These are phyloP conservation scores for Lochmaea capreae DNA, from an alignment of 2,888 invertebrate genomes.

Conservation along the genomic window DNA sequence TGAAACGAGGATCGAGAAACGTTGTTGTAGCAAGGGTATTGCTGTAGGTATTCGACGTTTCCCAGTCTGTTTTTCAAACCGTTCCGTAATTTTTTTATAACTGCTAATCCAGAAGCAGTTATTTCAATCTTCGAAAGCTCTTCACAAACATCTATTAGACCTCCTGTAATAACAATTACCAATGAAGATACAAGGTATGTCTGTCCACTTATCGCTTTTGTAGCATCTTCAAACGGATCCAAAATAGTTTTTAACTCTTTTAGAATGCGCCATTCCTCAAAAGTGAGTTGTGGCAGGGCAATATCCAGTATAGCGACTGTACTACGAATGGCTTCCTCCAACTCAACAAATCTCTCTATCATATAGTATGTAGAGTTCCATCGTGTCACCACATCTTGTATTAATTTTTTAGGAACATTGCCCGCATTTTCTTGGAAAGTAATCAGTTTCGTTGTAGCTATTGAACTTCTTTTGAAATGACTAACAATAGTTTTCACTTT, in stretches of 20 bases:
- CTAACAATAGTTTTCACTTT: constrained; percentile 39
- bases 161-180: constrained; percentile 40
- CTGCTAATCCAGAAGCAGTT: constrained; percentile 15
- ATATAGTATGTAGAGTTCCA: constrained; percentile 48
- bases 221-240: constrained; percentile 50
- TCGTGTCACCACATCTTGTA: constrained; percentile 46
- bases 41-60: constrained; percentile 35
- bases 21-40: constrained; percentile 38
- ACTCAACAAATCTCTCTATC: constrained; percentile 36
- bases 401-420: constrained; percentile 38
- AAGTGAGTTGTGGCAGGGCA: constrained; percentile 40
- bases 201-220: constrained; percentile 50
- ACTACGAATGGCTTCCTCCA: constrained; percentile 43
- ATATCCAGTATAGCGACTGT: constrained; percentile 46
- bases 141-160: constrained; percentile 41
- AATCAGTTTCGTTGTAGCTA: constrained; percentile 31
- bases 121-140: constrained; percentile 23
- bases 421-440: constrained; percentile 26
- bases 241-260: constrained; percentile 48
- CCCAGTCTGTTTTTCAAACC: constrained; percentile 36
- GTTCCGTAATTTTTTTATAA: constrained; percentile 36
- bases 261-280: constrained; percentile 37
- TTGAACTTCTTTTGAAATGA: constrained; percentile 36
- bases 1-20: constrained; percentile 40
- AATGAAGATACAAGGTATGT: constrained; percentile 46